Base-by-base conservation (phyloP, 2,797 vertebrate genomes). In the Moxostoma hubbsi region DNA sequence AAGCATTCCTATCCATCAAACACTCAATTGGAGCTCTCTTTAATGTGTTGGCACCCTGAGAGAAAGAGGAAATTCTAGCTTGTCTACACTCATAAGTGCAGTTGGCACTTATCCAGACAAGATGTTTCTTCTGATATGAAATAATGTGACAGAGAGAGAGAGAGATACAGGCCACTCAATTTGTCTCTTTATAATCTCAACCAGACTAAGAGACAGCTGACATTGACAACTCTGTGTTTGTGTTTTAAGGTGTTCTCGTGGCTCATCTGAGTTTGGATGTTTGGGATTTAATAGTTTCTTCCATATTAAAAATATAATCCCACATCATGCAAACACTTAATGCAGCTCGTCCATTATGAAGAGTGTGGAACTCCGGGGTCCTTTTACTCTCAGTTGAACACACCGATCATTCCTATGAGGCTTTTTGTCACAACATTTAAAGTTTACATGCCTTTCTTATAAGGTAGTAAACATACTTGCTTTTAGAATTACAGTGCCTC, bases 31-130 rank as follows among this genome's bases (percentile, higher is more conserved):
- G 36, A 4, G 36, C 24, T 24, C 24, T 24, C 24, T 24, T 24
- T 24, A 24, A 24, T 36, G 36, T 36, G 36, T 36, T 36, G 36
- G 36, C 36, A 36, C 36, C 10, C 49, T 59, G 12, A 51, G 16
- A 49, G 67, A 65, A 8, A 7, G 9, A n/a, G 51, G n/a, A 61
- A 78, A 46, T 70, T 63, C 11, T 24, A 6, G 2, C 50, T 50
- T 78, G 59, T 72, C 51, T 5, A 57, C 58, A 46, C 55, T 75
- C 68, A 9, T 66, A 9, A 77, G 12, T 50, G 16, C 12, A 36
- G 45, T 68, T 58, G 13, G 46, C 10, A 53, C 36, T 70, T 62
- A 62, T 62, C 55, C 12, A 53, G 24, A 45, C 45, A 8, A 59
- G 5, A 7, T n/a, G 13, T 69, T 53, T 68, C 51, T 16, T n/a